Conservation (phyloP, 2,797 vertebrate genomes). For the Holocentrus rufus region DNA sequence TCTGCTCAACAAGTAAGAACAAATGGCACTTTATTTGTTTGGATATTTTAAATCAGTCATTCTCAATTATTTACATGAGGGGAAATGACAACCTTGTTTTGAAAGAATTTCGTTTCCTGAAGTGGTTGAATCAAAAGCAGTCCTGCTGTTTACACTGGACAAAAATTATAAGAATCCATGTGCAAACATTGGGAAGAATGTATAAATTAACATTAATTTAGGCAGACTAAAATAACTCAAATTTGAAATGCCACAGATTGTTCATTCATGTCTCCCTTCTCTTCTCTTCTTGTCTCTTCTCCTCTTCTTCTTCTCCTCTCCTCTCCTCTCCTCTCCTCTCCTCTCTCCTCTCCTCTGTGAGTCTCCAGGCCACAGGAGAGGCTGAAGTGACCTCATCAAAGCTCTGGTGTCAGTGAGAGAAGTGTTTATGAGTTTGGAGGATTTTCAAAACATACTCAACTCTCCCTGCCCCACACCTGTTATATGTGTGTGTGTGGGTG, state of each 20-base stretch:
- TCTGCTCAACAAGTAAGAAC: constrained; percentile 2
- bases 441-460: constrained; percentile 34
- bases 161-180: constrained; percentile 27
- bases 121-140: constrained; percentile 6
- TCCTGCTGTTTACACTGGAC: constrained; percentile 33
- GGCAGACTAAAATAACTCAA: constrained; percentile 35
- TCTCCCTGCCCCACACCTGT: constrained; percentile 42
- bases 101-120: constrained; percentile 31
- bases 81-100: constrained; percentile 3
- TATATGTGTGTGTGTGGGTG: constrained; percentile 5
- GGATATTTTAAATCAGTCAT: not conserved
- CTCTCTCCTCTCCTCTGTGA: constrained; percentile 3
- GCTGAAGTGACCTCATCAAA: constrained; percentile 56
- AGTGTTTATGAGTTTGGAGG: constrained; percentile 44
- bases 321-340: not conserved
- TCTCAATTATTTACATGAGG: constrained; percentile 4
- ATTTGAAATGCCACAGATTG: not conserved
- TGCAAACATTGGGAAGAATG: constrained; percentile 38
- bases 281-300: not conserved
- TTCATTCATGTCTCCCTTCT: too few relatives aligned
- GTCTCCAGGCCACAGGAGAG: constrained; percentile 26
- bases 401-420: constrained; percentile 32
- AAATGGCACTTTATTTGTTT: constrained; percentile 10
- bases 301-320: not conserved
- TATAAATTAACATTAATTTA: constrained; percentile 47